Evolutionary conservation across 2,797 vertebrate species (phyloP).

Genomic region (Tamandua tetradactyla): DNA sequence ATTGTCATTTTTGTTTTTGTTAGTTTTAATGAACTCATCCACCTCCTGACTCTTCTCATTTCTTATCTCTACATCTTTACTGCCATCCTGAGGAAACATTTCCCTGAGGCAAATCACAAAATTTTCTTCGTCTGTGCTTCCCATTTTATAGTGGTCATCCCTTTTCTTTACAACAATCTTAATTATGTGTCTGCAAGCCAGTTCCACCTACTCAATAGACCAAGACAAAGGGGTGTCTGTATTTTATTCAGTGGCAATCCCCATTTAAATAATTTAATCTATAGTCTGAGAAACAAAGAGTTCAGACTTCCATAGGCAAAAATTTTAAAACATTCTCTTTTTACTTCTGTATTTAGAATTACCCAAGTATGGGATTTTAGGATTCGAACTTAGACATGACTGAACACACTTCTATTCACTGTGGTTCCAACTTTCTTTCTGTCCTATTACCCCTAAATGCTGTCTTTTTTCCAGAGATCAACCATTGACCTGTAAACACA

Average conservation of each 20-base stretch:
- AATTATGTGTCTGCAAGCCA: conserved; percentile 15
- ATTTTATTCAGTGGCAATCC: no score
- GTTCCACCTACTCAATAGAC: conserved; percentile 37
- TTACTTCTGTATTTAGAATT: no score
- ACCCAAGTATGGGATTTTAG: no score
- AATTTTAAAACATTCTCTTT: not conserved
- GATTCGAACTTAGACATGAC: not conserved
- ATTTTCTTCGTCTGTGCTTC: conserved; percentile 60
- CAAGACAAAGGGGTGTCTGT: no score
- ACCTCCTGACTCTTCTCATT: conserved; percentile 55
- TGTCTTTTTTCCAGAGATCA: not conserved
- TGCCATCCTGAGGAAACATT: conserved; percentile 59
- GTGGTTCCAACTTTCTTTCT: not conserved
- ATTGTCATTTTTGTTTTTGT: conserved; percentile 62
- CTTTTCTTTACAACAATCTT: conserved; percentile 68
- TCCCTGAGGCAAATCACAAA: conserved; percentile 51
- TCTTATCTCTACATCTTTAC: conserved; percentile 63
- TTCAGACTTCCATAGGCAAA: conserved; percentile 27
- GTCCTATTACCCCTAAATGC: not conserved
- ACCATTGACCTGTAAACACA: not conserved
- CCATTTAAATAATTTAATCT: no score
- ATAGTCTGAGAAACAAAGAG: conserved; percentile 31
- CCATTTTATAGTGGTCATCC: conserved; percentile 27
- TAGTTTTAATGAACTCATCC: conserved; percentile 58
- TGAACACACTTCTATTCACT: not conserved